A percentile compares a stretch with the other conserved stretches of the same genome.
Evolutionary conservation across 2,888 invertebrate species (phyloP).

Genomic region (Synergus japonicus): DNA sequence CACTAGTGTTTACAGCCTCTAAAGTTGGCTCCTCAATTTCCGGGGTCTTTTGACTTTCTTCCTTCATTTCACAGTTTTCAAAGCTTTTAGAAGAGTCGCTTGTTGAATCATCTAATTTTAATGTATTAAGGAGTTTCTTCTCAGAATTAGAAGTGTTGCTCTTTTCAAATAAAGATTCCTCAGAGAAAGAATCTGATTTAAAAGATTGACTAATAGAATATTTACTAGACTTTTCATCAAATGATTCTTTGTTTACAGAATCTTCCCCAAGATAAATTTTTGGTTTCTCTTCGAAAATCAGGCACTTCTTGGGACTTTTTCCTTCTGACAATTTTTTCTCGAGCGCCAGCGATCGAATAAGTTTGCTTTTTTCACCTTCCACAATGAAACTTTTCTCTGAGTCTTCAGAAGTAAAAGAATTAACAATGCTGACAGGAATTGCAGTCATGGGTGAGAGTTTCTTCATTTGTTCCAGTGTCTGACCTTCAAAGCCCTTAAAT

Average conservation of each 20-base stretch:
- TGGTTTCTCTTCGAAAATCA: neutral
- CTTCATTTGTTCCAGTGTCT: neutral
- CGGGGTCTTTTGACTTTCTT: neutral
- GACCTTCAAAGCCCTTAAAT: neutral
- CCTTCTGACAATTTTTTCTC: neutral
- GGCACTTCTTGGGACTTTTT: neutral
- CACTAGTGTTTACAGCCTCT: conserved; percentile 13
- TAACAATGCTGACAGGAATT: neutral
- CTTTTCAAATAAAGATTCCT: neutral
- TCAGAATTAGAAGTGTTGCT: neutral
- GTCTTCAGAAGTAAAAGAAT: neutral
- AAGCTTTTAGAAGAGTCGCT: neutral
- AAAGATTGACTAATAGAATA: neutral
- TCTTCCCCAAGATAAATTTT: neutral
- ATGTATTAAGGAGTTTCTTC: neutral
- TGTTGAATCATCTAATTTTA: neutral
- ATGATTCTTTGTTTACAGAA: too few species aligned
- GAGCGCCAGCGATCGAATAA: conserved; percentile 8
- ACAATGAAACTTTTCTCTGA: neutral
- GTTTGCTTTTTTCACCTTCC: neutral
- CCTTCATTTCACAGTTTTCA: neutral
- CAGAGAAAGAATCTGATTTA: neutral
- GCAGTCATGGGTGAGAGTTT: conserved; percentile 35
- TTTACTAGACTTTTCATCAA: neutral
- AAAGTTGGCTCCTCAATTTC: neutral